Evolutionary conservation across 2,113 vertebrate species (phyloP).

Genomic region (Onychostruthus taczanowskii): DNA sequence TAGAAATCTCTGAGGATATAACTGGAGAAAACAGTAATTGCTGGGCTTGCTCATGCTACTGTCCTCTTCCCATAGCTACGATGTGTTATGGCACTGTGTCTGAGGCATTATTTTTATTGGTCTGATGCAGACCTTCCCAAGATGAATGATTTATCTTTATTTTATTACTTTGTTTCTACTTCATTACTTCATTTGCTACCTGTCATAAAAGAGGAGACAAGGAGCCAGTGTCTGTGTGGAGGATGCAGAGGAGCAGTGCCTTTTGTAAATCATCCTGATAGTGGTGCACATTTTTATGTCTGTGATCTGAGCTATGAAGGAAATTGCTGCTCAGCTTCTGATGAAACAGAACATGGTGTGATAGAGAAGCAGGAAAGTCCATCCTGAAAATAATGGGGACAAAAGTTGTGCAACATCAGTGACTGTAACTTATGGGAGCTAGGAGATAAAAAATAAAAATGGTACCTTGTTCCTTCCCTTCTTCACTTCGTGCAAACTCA

Average conservation of each 20-base stretch:
- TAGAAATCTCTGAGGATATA: not conserved
- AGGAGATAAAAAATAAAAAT: not conserved
- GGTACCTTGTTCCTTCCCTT: not conserved
- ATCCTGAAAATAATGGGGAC: not conserved
- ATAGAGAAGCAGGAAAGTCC: not conserved
- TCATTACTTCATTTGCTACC: conserved; percentile 42
- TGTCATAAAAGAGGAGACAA: conserved; percentile 22
- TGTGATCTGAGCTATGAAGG: not conserved
- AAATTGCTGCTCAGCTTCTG: not conserved
- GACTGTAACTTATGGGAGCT: not conserved
- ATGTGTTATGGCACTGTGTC: not conserved
- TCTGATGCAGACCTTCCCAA: not conserved
- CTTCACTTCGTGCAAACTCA: not conserved
- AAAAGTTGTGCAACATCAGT: not conserved
- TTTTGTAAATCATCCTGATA: conserved; percentile 21
- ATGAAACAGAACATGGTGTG: not conserved
- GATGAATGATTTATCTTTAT: conserved; percentile 13
- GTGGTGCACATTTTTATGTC: not conserved
- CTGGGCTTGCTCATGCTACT: not conserved
- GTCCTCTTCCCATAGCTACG: not conserved
- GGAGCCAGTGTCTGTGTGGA: not conserved
- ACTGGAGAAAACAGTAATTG: not conserved
- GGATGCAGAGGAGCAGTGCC: not conserved
- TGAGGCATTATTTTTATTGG: conserved; percentile 47
- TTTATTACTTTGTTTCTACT: not conserved